phyloP scores from a whole-genome alignment of 2,113 vertebrate species.

The Gallinago jamesoni region DNA sequence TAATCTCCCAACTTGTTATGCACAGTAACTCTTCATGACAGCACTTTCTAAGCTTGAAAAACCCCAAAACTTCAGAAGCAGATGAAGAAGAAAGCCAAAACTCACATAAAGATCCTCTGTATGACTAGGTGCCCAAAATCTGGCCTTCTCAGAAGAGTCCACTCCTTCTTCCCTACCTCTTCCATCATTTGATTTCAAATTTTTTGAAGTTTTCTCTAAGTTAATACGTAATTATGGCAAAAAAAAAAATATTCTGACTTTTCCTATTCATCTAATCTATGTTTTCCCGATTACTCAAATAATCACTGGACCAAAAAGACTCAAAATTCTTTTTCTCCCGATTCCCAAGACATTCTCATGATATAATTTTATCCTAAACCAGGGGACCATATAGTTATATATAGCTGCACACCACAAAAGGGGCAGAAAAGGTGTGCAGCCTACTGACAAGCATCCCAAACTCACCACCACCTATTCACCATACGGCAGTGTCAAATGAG shows the following conservation, averaged over 20 bases:
- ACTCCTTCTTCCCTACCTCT: neutral
- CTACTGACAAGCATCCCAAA: neutral
- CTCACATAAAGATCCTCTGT: neutral
- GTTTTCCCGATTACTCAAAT: neutral
- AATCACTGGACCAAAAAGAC: neutral
- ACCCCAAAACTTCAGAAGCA: rapidly evolving
- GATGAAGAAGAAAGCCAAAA: neutral
- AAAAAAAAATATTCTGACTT: neutral
- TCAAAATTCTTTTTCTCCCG: neutral
- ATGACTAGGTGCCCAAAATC: neutral
- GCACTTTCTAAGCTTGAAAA: neutral
- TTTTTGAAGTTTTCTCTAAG: neutral
- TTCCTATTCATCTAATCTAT: neutral
- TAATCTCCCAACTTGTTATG: neutral
- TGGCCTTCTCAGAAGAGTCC: neutral
- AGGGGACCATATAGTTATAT: neutral
- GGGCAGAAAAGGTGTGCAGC: neutral
- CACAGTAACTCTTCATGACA: neutral
- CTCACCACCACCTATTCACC: neutral
- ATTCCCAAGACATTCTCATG: neutral
- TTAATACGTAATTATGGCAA: neutral
- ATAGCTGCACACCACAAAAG: neutral
- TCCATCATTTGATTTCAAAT: neutral
- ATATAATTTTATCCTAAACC: neutral
- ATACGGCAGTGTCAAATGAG: neutral